Evolutionary conservation across 2,113 vertebrate genomes (phyloP), one percentile per base, ranked within the genome.

Genomic region (Lepus europaeus): DNA sequence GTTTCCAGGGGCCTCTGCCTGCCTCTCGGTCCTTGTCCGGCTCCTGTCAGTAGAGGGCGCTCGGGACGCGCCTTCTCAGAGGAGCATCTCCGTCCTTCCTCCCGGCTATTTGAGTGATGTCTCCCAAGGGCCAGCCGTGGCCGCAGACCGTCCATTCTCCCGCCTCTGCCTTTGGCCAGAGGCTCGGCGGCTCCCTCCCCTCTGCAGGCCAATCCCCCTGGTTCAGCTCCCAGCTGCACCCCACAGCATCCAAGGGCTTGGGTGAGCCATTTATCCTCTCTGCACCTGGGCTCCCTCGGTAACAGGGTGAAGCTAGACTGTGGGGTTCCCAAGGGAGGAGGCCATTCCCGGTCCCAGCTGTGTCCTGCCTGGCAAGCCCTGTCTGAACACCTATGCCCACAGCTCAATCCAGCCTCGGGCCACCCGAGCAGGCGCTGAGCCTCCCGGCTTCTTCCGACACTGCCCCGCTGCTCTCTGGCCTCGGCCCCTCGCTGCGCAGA

Each of bases 1-100:
- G 36, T 1, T 9, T 3, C 66, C 10, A 31, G 66, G 45, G 45
- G 45, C 45, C 45, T 45, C 45, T 45, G 45, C 45, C 45, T 17
- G n/a, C 53, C 1, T 29, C 51, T 11, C 3, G 17, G 0, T 13
- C 17, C 13, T 1, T 68, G n/a, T 6, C 23, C 33, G 13, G 49
- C 19, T 13, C 16, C 53, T 39, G 1, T 13, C 25, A 0, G 8
- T 4, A 6, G 20, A 14, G 59, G n/a, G 77, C 49, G 51, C 51
- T 27, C 2, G 8, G 56, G 31, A 81, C 61, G 25, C 45, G 39
- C 23, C 29, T 83, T 78, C 33, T 63, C 14, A 4, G 36, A 1
- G 0, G 70, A 79, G 31, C 33, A 17, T 78, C n/a, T 45, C 53
- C 0, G 23, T 70, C 5, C 1, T 87, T 90, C 79, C 89, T 73